Evolutionary conservation across 2,888 invertebrate species (phyloP).

Genomic region (Vesta saturnalis): DNA sequence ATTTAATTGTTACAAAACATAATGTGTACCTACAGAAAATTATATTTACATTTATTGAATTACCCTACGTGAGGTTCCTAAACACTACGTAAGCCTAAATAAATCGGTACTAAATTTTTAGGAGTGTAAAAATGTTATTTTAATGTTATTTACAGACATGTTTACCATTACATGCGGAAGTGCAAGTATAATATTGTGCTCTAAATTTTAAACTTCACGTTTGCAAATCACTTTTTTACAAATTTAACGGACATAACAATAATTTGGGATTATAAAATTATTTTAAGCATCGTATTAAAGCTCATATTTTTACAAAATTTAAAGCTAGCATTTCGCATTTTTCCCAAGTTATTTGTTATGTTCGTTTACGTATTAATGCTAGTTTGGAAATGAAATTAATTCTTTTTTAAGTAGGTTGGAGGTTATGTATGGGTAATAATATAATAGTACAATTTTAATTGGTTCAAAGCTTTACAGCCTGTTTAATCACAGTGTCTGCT

Average conservation of each 20-base stretch:
- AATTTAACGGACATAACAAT: not conserved
- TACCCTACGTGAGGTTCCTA: slow-evolving; percentile 14
- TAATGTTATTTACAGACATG: slow-evolving; percentile 24
- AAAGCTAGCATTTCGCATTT: no score
- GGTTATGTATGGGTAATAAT: slow-evolving; percentile 20
- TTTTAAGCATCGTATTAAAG: no score
- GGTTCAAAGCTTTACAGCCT: slow-evolving; percentile 55
- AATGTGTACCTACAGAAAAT: no score
- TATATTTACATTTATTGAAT: no score
- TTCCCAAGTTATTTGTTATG: no score
- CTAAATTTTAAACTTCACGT: slow-evolving; percentile 25
- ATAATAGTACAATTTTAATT: slow-evolving; percentile 42
- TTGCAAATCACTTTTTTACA: slow-evolving; percentile 22
- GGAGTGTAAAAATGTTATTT: not conserved
- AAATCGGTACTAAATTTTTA: not conserved
- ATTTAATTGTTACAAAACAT: slow-evolving; percentile 18
- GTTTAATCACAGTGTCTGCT: slow-evolving; percentile 56
- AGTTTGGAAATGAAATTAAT: slow-evolving; percentile 15
- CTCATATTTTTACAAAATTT: no score
- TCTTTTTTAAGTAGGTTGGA: slow-evolving; percentile 29
- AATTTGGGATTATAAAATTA: no score
- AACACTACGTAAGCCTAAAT: not conserved
- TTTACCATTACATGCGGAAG: slow-evolving; percentile 20
- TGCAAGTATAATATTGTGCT: slow-evolving; percentile 29
- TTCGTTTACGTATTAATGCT: not conserved